These are phyloP conservation scores for Chelonia mydas DNA, from an alignment of 2,797 vertebrate species.

Conservation along the genomic window DNA sequence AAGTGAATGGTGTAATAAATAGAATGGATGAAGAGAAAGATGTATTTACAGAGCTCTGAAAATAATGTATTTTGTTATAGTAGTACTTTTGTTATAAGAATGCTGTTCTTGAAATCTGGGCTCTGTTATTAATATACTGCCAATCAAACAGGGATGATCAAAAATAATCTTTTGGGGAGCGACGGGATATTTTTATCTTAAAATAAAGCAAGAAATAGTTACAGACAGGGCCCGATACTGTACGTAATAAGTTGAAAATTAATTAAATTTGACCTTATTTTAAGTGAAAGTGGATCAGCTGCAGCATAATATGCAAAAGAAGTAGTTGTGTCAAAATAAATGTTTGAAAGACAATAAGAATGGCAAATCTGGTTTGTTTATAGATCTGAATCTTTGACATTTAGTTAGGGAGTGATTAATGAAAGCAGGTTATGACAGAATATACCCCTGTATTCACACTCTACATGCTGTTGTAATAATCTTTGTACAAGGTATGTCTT, in stretches of 20 bases:
- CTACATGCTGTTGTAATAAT: background rate
- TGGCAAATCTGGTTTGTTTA: background rate
- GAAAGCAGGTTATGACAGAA: background rate
- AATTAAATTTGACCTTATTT: background rate
- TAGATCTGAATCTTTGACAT: background rate
- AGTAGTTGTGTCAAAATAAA: background rate
- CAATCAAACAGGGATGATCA: background rate
- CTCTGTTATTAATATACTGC: background rate
- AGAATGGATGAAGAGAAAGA: background rate
- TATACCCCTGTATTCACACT: background rate
- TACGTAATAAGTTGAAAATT: background rate
- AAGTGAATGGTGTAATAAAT: background rate
- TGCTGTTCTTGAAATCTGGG: background rate
- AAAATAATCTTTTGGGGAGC: constrained; percentile 10
- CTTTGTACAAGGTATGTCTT: background rate
- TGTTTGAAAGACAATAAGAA: background rate
- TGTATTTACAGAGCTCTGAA: background rate
- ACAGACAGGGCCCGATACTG: background rate
- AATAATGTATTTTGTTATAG: accelerated
- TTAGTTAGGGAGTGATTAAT: background rate
- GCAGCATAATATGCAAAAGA: constrained; percentile 7
- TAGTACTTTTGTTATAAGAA: background rate
- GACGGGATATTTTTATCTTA: background rate
- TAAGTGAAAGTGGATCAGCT: background rate
- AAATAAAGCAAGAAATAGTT: background rate